phyloP scores from a whole-genome alignment of 1,140 invertebrate genomes.

The Steinernema khuongi region DNA sequence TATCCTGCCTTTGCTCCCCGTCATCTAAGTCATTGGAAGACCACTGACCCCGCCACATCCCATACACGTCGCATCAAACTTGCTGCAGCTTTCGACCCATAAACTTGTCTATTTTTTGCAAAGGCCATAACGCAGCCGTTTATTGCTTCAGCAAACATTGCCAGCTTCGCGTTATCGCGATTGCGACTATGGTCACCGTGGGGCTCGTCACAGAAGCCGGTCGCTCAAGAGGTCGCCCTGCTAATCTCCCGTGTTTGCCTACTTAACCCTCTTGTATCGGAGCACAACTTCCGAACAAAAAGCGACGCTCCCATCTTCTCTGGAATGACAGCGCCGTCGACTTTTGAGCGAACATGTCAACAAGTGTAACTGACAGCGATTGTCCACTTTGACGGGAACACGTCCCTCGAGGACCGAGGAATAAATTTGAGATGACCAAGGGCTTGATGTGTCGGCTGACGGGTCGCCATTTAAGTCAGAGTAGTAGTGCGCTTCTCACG shows the following conservation, averaged over 20 bases:
- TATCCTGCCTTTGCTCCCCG: not conserved
- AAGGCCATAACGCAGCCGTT: constrained; percentile 1
- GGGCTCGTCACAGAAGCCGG: not conserved
- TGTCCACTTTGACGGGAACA: not conserved
- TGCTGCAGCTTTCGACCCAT: not conserved
- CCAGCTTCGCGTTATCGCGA: not conserved
- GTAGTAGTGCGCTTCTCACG: too few species aligned
- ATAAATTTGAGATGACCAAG: not conserved
- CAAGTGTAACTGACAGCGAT: not conserved
- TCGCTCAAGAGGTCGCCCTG: not conserved
- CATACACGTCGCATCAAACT: too few species aligned
- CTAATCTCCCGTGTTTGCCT: too few species aligned
- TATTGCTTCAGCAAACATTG: constrained; percentile 1
- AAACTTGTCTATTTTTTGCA: not conserved
- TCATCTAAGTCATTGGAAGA: too few species aligned
- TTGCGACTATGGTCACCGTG: not conserved
- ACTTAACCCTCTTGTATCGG: too few species aligned
- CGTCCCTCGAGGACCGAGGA: not conserved
- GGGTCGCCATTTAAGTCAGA: too few species aligned
- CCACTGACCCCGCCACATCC: too few species aligned
- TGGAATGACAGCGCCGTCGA: not conserved
- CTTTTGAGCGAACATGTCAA: constrained; percentile 9
- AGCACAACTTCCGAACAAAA: too few species aligned
- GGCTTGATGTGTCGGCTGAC: not conserved
- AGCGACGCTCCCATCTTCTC: too few species aligned